Evolutionary conservation across 2,113 vertebrate species (phyloP).

Genomic region (Amazona guildingii): DNA sequence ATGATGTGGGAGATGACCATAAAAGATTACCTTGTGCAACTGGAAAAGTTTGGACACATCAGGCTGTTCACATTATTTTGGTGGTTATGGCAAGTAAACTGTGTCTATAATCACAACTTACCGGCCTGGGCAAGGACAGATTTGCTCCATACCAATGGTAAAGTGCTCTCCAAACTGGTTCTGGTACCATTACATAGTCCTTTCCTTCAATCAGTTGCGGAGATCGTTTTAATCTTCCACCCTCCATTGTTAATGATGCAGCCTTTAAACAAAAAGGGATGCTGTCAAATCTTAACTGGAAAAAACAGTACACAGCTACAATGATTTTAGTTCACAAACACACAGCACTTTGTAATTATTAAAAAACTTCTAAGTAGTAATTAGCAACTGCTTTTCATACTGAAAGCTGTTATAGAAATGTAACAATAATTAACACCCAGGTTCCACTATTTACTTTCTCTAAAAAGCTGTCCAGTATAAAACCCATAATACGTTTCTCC

Average conservation of each 20-base stretch:
- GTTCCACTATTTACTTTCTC: not conserved
- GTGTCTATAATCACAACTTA: conserved; percentile 71
- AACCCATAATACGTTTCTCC: not conserved
- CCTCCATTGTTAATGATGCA: conserved; percentile 93
- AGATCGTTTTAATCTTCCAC: conserved; percentile 87
- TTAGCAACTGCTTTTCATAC: not conserved
- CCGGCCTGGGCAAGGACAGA: conserved; percentile 91
- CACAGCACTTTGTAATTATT: not conserved
- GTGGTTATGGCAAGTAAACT: not conserved
- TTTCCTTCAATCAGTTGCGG: conserved; percentile 79
- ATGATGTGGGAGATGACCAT: not conserved
- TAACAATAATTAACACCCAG: not conserved
- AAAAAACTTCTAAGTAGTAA: not conserved
- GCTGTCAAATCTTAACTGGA: not conserved
- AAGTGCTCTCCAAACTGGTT: conserved; percentile 96
- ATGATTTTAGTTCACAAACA: not conserved
- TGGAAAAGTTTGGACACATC: not conserved
- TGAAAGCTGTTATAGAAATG: not conserved
- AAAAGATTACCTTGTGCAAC: not conserved
- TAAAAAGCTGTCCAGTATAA: not conserved
- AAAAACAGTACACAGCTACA: not conserved
- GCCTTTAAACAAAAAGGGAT: conserved; percentile 74
- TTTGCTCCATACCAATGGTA: conserved; percentile 99
- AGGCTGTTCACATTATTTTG: not conserved
- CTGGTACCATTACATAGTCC: conserved; percentile 93